Conservation (phyloP, 2,888 invertebrate species). For the Dasypolia templi region DNA sequence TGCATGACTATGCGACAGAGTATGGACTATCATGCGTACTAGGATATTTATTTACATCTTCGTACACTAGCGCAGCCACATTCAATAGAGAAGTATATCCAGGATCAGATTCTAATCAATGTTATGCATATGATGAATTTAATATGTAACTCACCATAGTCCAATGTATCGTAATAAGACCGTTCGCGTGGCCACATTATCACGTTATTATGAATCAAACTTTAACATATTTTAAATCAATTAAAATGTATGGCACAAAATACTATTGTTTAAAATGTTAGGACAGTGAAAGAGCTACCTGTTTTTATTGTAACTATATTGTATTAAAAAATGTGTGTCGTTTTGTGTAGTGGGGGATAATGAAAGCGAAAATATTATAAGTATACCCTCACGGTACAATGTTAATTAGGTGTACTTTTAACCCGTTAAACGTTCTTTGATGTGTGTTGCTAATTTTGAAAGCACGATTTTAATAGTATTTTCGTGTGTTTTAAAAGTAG, state of each 20-base stretch:
- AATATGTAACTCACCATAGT: neutral
- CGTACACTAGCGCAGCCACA: neutral
- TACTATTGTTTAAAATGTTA: neutral
- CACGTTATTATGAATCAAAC: neutral
- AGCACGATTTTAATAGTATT: slow-evolving; percentile 11
- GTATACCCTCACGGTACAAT: neutral
- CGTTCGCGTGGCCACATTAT: neutral
- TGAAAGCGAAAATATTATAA: neutral
- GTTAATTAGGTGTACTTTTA: neutral
- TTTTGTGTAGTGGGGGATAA: neutral
- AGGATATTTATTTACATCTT: slow-evolving; percentile 66
- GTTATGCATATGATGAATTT: neutral
- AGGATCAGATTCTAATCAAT: neutral
- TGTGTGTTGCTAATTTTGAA: neutral
- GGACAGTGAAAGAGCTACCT: neutral
- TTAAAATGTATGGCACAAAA: neutral
- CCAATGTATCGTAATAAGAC: neutral
- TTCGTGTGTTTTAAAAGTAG: slow-evolving; percentile 1
- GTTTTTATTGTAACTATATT: neutral
- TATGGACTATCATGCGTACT: slow-evolving; percentile 94
- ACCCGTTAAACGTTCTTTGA: neutral
- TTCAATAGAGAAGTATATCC: neutral
- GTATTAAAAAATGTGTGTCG: neutral
- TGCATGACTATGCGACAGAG: slow-evolving; percentile 95
- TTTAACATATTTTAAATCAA: neutral